Evolutionary conservation across 2,888 invertebrate genomes (phyloP).

Genomic region (Pachliopta kotzebuea): DNA sequence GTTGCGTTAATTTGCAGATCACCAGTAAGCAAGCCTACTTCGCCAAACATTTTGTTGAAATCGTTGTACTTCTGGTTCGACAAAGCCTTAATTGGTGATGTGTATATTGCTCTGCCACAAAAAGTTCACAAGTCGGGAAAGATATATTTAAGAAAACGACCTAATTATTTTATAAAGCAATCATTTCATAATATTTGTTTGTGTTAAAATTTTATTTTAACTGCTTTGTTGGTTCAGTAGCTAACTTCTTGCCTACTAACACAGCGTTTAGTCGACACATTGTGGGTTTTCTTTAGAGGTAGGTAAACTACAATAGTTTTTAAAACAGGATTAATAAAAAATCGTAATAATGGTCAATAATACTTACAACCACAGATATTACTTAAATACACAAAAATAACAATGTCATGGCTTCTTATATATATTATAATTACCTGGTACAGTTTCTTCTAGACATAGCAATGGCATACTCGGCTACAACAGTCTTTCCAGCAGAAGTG

Average conservation of each 20-base stretch:
- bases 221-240: too few species aligned
- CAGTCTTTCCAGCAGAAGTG: slow-evolving; percentile 99
- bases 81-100: slow-evolving; percentile 98
- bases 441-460: slow-evolving; percentile 95
- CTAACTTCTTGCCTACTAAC: too few species aligned
- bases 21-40: slow-evolving; percentile 96
- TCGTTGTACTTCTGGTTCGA: slow-evolving; percentile 99
- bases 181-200: too few species aligned
- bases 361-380: neutral
- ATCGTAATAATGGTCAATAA: too few species aligned
- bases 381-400: neutral
- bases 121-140: neutral
- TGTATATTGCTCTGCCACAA: slow-evolving; percentile 91
- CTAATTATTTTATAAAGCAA: too few species aligned
- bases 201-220: too few species aligned
- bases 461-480: slow-evolving; percentile 99
- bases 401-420: neutral
- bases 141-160: too few species aligned
- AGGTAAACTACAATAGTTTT: too few species aligned
- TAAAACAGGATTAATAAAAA: too few species aligned
- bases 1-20: slow-evolving; percentile 97
- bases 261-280: too few species aligned
- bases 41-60: slow-evolving; percentile 94
- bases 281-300: too few species aligned
- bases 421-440: slow-evolving; percentile 82